Percentiles rank a stretch among this genome's conserved stretches.
phyloP scores from a whole-genome alignment of 2,888 invertebrate genomes.

The Melanophora roralis region DNA sequence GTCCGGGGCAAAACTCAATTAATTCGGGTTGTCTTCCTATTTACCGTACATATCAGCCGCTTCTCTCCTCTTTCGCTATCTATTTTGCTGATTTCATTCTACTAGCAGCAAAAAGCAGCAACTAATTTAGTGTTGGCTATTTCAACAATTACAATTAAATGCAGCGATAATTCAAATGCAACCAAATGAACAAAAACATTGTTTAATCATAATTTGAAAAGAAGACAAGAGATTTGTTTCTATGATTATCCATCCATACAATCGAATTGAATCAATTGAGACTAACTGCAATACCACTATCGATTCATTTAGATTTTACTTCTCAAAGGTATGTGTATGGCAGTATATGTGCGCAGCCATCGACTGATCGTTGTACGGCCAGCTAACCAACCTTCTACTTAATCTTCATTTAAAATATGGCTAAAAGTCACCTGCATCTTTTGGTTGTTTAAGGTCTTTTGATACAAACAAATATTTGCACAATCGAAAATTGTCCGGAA shows the following conservation, averaged over 20 bases:
- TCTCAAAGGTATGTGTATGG: neutral
- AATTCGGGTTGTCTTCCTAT: constrained; percentile 53
- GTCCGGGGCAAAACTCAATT: constrained; percentile 59
- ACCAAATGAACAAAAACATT: neutral
- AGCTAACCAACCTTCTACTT: constrained; percentile 49
- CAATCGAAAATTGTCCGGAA: constrained; percentile 37
- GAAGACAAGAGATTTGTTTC: constrained; percentile 38
- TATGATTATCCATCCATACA: constrained; percentile 40
- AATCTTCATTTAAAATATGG: constrained; percentile 46
- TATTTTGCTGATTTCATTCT: neutral
- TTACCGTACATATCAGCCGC: neutral
- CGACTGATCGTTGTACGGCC: constrained; percentile 18
- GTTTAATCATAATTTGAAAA: constrained; percentile 19
- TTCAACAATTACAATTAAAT: constrained; percentile 58
- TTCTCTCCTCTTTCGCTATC: neutral
- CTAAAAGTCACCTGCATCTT: constrained; percentile 41
- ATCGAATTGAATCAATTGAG: constrained; percentile 22
- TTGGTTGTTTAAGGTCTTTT: neutral
- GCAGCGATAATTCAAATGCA: constrained; percentile 19
- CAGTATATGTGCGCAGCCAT: constrained; percentile 12
- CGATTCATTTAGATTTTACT: neutral
- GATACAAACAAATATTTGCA: constrained; percentile 56
- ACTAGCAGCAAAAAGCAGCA: neutral
- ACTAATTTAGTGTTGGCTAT: constrained; percentile 17
- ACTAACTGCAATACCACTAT: constrained; percentile 7